Base-by-base conservation (phyloP, 92 coral and sea anemone species). In the Zoanthus sociatus region DNA sequence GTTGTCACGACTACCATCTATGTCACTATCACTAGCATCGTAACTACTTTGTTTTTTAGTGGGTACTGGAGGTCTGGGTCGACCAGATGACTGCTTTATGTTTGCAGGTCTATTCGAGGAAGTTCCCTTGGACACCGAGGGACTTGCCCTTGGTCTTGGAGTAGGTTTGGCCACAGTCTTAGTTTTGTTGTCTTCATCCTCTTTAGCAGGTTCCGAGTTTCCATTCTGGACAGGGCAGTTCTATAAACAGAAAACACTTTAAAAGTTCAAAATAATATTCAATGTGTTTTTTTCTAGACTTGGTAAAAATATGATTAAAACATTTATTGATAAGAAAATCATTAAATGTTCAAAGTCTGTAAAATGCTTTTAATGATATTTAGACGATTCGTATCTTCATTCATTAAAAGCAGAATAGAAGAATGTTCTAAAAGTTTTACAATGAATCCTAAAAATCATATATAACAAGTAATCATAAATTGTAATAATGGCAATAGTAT, bases 21-120 rank as follows among this genome's bases (percentile, higher is more conserved):
- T 87, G 87, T 95, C 98, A 82, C 98, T 95, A 71, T 92, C 93
- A 79, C 98, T 95, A 0, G 96, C 95, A 87, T 95, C 96, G 69
- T 93, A 93, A 64, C 93, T 95, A 53, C 78, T 95, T 81, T 93
- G 93, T 70, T 93, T 95, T 71, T 91, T 91, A 4, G 86, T 48
- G 3, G 85, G 85, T 66, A 81, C 6, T 12, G 75, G 85, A 5
- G 75, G 74, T 67, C 50, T 81, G 20, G 85, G 75, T n/a, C 64
- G 85, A 31, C 75, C 85, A 21, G 76, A 6, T 17, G 48, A 18
- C 20, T 64, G 85, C 73, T 47, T 81, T 37, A 45, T 21, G 10
- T 64, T 81, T 47, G 21, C 45, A 30, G 55, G 14, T 64, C 46
- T 81, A 10, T 81, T 64, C 12, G 58, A 45, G 9, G 85, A 2